Conservation (phyloP, 2,797 vertebrate genomes). For the Protonibea diacanthus region DNA sequence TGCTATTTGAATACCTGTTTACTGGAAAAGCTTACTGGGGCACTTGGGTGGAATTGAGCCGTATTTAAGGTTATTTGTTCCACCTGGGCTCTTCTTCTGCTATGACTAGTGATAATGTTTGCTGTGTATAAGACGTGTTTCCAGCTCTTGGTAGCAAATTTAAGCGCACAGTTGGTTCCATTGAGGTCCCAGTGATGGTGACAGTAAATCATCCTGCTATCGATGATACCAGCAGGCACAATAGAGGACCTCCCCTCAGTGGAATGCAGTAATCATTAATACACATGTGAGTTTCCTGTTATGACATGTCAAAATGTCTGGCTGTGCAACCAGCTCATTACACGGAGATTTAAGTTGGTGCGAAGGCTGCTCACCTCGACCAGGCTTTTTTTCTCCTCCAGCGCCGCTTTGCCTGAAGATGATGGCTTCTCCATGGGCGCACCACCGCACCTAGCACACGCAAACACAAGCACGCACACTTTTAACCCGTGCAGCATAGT, state of each 20-base stretch:
- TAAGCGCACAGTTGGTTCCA: not conserved
- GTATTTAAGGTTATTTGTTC: not conserved
- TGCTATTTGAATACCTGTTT: not conserved
- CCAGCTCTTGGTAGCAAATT: not conserved
- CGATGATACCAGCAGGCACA: too few relatives aligned
- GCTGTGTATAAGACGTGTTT: not conserved
- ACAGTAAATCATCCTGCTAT: too few relatives aligned
- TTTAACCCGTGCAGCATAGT: not conserved
- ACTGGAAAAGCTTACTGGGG: not conserved
- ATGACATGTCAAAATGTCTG: too few relatives aligned
- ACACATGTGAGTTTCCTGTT: too few relatives aligned
- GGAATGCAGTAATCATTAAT: too few relatives aligned
- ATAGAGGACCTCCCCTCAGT: too few relatives aligned
- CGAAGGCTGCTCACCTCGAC: slow-evolving; percentile 66
- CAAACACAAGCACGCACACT: slow-evolving; percentile 11
- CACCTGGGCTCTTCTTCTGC: not conserved
- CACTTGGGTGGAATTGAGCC: not conserved
- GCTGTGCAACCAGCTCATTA: too few relatives aligned
- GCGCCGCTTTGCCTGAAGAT: slow-evolving; percentile 57
- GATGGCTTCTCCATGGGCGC: slow-evolving; percentile 72
- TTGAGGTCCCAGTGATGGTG: too few relatives aligned
- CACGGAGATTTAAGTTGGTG: not conserved
- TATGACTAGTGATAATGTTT: not conserved
- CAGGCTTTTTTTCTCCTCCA: slow-evolving; percentile 62
- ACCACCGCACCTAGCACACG: slow-evolving; percentile 54